Evolutionary conservation across 2,888 invertebrate species (phyloP).

Genomic region (Nymphalis urticae): DNA sequence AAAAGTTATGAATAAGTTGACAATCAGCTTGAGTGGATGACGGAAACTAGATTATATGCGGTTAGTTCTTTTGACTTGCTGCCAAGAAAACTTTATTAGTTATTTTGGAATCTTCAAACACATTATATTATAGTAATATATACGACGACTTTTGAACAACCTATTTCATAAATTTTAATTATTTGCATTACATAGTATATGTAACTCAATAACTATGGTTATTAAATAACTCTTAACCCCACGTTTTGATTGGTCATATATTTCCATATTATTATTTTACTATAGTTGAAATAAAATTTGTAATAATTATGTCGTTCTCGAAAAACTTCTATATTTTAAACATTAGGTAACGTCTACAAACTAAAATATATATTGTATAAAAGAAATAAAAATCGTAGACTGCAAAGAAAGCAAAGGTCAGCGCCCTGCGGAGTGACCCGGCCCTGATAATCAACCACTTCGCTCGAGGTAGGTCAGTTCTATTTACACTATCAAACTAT

Average conservation of each 20-base stretch:
- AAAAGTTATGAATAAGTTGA: neutral
- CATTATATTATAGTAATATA: no score
- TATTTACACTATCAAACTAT: conserved; percentile 31
- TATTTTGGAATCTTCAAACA: neutral
- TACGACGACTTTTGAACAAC: no score
- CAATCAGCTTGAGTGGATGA: neutral
- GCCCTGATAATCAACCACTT: conserved; percentile 22
- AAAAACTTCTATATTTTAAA: neutral
- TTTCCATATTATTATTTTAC: no score
- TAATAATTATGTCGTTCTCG: no score
- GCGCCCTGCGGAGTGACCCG: conserved; percentile 17
- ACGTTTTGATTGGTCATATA: no score
- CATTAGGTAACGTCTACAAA: neutral
- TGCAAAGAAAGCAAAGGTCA: conserved; percentile 21
- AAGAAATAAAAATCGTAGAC: conserved; percentile 10
- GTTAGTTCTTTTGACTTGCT: conserved; percentile 10
- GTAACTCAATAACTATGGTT: no score
- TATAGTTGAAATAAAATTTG: no score
- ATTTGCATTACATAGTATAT: no score
- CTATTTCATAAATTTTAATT: no score
- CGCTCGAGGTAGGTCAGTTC: conserved; percentile 40
- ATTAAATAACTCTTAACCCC: no score
- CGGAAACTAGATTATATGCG: conserved; percentile 7
- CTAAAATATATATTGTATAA: neutral
- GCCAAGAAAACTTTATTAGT: conserved; percentile 10